Evolutionary conservation across 1,140 invertebrate species (phyloP).

Genomic region (Cylas formicarius): DNA sequence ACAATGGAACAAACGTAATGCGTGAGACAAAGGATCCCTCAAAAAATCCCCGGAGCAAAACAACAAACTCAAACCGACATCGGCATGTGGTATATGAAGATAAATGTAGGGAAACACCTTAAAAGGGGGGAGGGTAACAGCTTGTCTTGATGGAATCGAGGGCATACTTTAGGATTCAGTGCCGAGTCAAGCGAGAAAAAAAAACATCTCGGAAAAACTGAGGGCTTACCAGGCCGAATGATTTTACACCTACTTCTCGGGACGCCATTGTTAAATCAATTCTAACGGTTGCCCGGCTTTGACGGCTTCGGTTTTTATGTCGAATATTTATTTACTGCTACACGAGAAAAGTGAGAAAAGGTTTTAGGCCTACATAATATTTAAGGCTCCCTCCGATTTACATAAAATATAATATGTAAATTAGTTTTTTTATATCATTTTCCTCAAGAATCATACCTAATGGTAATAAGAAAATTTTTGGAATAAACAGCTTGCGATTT

Average conservation of each 20-base stretch:
- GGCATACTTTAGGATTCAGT: constrained; percentile 26
- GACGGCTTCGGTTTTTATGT: neutral
- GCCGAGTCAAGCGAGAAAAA: constrained; percentile 22
- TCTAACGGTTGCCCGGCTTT: constrained; percentile 6
- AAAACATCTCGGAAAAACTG: neutral
- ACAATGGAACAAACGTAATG: too few relatives aligned
- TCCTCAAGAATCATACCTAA: too few relatives aligned
- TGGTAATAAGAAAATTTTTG: too few relatives aligned
- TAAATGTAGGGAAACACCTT: constrained; percentile 32
- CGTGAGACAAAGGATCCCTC: too few relatives aligned
- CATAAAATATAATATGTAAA: too few relatives aligned
- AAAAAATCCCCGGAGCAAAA: constrained; percentile 13
- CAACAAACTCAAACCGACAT: constrained; percentile 18
- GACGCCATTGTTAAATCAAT: constrained; percentile 12
- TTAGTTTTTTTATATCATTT: too few relatives aligned
- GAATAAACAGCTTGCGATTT: too few relatives aligned
- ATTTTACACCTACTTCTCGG: constrained; percentile 11
- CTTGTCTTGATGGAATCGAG: constrained; percentile 29
- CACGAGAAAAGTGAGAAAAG: too few relatives aligned
- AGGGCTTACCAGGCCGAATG: constrained; percentile 7
- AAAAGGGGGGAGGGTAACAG: constrained; percentile 25
- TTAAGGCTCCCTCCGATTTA: too few relatives aligned
- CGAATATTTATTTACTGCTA: neutral
- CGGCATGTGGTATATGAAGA: constrained; percentile 31
- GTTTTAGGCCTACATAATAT: too few relatives aligned